These are phyloP conservation scores for Ostrea denselamellosa DNA, from an alignment of 1,140 invertebrate genomes.

Conservation along the genomic window DNA sequence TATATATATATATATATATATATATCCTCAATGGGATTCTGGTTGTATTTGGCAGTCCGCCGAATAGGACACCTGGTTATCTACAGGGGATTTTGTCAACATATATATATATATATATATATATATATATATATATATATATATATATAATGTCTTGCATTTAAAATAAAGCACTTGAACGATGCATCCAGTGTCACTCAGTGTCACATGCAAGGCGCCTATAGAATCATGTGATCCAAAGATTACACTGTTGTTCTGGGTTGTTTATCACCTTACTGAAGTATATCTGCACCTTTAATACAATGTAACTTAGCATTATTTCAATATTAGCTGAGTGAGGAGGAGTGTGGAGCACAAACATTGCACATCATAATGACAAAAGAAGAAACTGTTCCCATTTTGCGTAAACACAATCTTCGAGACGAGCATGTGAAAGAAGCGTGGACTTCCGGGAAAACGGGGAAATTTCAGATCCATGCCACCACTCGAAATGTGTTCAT, in stretches of 20 bases:
- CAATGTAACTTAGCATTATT: too few species aligned
- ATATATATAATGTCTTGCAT: too few species aligned
- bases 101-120: too few species aligned
- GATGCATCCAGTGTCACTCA: background rate
- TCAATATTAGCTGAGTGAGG: too few species aligned
- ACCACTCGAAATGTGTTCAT: conserved; percentile 48
- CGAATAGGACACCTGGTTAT: conserved; percentile 61
- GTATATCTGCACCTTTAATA: too few species aligned
- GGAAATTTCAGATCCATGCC: background rate
- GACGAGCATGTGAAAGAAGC: background rate
- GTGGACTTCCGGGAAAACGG: background rate
- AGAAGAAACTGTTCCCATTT: background rate
- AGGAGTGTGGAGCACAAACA: too few species aligned
- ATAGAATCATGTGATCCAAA: background rate
- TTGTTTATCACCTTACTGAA: too few species aligned
- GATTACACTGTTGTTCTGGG: background rate
- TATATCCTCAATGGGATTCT: conserved; percentile 63
- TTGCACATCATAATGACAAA: background rate
- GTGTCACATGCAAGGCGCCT: background rate
- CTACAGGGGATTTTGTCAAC: conserved; percentile 62
- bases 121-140: too few species aligned
- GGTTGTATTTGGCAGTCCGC: conserved; percentile 60
- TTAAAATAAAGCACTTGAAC: too few species aligned
- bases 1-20: too few species aligned
- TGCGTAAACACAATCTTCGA: background rate